phyloP scores from a whole-genome alignment of 2,888 invertebrate species.

The Chaetogeoica ovagalla region DNA sequence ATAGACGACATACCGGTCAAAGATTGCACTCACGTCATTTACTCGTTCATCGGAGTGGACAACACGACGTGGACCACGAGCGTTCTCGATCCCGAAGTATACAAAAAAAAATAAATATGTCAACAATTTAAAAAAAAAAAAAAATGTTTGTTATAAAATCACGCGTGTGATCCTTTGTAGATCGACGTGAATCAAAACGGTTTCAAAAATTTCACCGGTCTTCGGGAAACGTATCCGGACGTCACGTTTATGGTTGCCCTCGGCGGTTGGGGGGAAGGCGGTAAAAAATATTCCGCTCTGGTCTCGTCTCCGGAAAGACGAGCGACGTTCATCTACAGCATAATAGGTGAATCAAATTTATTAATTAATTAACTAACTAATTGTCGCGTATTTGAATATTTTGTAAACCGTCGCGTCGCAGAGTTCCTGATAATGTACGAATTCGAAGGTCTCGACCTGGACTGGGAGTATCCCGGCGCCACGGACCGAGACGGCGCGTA shows the following conservation, averaged over 20 bases:
- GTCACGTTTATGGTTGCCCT: conserved; percentile 80
- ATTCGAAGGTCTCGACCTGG: conserved; percentile 86
- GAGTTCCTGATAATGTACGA: conserved; percentile 75
- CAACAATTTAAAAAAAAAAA: conserved; percentile 49
- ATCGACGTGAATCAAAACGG: conserved; percentile 75
- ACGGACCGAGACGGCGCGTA: conserved; percentile 82
- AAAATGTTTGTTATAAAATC: background rate
- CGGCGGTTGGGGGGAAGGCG: conserved; percentile 91
- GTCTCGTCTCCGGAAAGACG: conserved; percentile 72
- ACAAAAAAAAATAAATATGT: too few relatives aligned
- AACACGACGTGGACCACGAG: conserved; percentile 76
- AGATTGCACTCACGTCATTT: conserved; percentile 82
- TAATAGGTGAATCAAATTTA: conserved; percentile 71
- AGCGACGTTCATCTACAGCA: conserved; percentile 72
- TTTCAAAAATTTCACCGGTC: conserved; percentile 76
- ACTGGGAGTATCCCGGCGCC: conserved; percentile 92
- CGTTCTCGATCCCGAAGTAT: conserved; percentile 78
- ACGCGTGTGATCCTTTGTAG: conserved; percentile 58
- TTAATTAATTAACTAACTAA: too few relatives aligned
- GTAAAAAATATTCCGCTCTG: conserved; percentile 82
- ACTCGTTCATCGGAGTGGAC: conserved; percentile 85
- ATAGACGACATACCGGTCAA: conserved; percentile 81
- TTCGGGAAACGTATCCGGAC: conserved; percentile 71
- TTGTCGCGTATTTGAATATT: too few relatives aligned
- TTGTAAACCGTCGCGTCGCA: conserved; percentile 57